Base-by-base conservation (phyloP, 2,888 invertebrate species). In the Parascotia fuliginaria region DNA sequence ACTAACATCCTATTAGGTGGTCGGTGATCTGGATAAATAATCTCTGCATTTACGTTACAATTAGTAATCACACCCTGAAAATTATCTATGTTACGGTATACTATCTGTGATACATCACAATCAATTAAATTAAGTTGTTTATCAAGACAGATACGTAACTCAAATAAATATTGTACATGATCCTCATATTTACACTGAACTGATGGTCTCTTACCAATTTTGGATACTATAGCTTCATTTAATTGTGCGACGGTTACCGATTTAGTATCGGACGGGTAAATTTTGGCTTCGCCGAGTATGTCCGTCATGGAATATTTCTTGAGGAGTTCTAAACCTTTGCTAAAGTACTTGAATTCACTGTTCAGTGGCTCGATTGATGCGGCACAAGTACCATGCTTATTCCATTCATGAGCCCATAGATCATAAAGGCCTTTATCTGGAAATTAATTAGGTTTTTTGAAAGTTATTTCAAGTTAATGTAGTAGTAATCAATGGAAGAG, bases 351-450 rank as follows among this genome's bases (percentile, higher is more conserved):
- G 0, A 90, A 65, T 69, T 96, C 95, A 13, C 89, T 91, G 61
- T 93, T 86, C 0, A 96, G 72, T 0, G 81, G 65, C 0, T 93
- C 85, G 3, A 96, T 61, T 7, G 77, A 56, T 0, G 93, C 88
- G 0, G 96, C 95, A 73, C 97, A 97, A 0, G 96, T 96, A 0
- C 96, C 97, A 72, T 97, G 97, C 70, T 97, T 97, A 1, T 90
- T 78, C 96, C 96, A 97, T 79, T 97, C 96, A 69, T 97, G 96
- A 49, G 93, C 90, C 96, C 96, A 96, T 29, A 96, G 91, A 7
- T 93, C 89, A 65, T 94, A 91, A 7, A 75, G 52, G 13, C 77
- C 70, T 13, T 83, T 85, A 33, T 79, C 91, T 90, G 77, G 7
- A 81, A 74, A 36, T 15, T 13, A 33, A 3, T 24, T 6, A 24